A percentile compares a stretch with the other conserved stretches of the same genome.
These are phyloP conservation scores for Lasiurus borealis DNA, from an alignment of 2,113 vertebrate genomes.

Conservation along the genomic window DNA sequence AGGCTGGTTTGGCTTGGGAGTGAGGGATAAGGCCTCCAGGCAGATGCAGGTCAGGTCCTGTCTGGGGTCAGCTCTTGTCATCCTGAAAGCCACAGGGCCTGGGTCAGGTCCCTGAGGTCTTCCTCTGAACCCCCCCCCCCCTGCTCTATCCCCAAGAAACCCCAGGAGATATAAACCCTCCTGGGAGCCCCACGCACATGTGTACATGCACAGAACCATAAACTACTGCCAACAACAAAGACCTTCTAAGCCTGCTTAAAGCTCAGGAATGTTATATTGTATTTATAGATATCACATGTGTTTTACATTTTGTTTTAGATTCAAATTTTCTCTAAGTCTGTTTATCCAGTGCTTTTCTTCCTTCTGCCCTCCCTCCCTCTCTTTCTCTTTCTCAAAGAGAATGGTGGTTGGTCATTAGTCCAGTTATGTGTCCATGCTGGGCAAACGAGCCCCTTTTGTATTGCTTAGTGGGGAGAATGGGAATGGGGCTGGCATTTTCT, in stretches of 20 bases:
- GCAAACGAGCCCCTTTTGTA: not conserved
- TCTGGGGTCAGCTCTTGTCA: not conserved
- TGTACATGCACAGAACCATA: not conserved
- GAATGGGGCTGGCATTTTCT: not conserved
- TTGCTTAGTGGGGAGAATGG: not conserved
- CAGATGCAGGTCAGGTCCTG: not conserved
- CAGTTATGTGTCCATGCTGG: not conserved
- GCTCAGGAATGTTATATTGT: not conserved
- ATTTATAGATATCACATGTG: not conserved
- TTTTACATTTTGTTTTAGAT: constrained; percentile 25
- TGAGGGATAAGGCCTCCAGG: not conserved
- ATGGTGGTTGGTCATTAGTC: not conserved
- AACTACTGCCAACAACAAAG: not conserved
- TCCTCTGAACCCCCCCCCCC: not conserved
- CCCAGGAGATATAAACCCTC: not conserved
- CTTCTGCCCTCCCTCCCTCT: not conserved
- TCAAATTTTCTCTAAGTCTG: not conserved
- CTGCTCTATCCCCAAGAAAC: not conserved
- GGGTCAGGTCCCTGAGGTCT: not conserved
- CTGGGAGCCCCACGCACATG: not conserved
- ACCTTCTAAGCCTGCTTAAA: not conserved
- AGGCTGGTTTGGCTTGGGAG: not conserved
- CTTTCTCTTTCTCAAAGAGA: not conserved
- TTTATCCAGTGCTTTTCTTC: not conserved
- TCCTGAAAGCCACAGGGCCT: not conserved